Evolutionary conservation across 2,113 vertebrate genomes (phyloP).

Genomic region (Pangasianodon hypophthalmus): DNA sequence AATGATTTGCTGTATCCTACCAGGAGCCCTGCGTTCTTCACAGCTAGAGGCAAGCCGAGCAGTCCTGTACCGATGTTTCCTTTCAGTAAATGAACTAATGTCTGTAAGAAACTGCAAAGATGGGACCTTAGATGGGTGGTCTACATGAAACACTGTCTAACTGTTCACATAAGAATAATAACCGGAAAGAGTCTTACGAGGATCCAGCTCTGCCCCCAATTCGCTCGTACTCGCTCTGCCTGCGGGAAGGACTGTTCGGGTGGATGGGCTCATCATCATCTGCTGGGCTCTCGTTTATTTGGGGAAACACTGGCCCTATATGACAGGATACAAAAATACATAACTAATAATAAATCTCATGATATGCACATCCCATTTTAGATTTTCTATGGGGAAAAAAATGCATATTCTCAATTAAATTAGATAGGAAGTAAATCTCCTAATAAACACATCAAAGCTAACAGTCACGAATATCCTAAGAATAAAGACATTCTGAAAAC

Average conservation of each 20-base stretch:
- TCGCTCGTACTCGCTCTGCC: constrained; percentile 71
- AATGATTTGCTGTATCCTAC: constrained; percentile 69
- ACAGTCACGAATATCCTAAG: neutral
- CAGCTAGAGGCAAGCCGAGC: constrained; percentile 89
- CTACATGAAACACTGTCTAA: neutral
- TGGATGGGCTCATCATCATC: constrained; percentile 64
- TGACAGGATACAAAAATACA: neutral
- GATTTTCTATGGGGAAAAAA: neutral
- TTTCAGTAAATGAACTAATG: constrained; percentile 92
- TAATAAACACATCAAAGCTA: neutral
- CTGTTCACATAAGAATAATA: neutral
- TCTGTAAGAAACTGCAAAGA: constrained; percentile 83
- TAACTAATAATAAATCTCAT: neutral
- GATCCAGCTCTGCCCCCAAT: constrained; percentile 70
- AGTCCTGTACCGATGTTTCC: constrained; percentile 94
- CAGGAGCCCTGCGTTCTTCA: constrained; percentile 94
- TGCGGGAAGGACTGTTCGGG: constrained; percentile 61
- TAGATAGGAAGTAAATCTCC: neutral
- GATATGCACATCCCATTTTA: neutral
- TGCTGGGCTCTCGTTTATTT: constrained; percentile 61
- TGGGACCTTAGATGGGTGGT: neutral
- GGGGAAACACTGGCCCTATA: constrained; percentile 61
- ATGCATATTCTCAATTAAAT: neutral
- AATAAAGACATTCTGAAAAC: neutral
- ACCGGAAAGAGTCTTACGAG: constrained; percentile 63